These are phyloP conservation scores for Plectus sambesii DNA, from an alignment of 1,140 invertebrate genomes.

Conservation along the genomic window DNA sequence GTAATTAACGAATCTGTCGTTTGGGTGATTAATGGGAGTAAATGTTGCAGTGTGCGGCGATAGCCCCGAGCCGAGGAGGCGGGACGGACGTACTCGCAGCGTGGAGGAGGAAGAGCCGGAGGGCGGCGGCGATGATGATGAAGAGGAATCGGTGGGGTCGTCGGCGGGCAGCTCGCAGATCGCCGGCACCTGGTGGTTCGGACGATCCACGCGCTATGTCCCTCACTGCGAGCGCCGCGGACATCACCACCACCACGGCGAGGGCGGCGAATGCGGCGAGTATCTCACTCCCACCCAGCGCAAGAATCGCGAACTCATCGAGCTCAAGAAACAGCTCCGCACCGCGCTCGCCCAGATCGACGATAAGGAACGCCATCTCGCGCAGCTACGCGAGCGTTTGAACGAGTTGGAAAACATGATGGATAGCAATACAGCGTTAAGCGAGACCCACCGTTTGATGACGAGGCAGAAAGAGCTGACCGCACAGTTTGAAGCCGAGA, in stretches of 20 bases:
- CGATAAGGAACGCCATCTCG: constrained; percentile 36
- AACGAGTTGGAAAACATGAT: constrained; percentile 35
- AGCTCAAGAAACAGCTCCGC: constrained; percentile 27
- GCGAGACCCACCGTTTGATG: constrained; percentile 28
- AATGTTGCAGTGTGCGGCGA: no score
- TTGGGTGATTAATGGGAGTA: no score
- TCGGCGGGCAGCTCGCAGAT: constrained; percentile 36
- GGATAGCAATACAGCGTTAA: constrained; percentile 20
- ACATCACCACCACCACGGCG: constrained; percentile 6
- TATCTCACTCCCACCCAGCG: constrained; percentile 42
- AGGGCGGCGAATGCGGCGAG: constrained; percentile 23
- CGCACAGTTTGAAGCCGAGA: constrained; percentile 28
- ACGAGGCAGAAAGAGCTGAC: constrained; percentile 23
- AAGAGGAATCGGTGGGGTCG: constrained; percentile 23
- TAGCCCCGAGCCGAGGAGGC: no score
- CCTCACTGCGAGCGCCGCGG: constrained; percentile 32
- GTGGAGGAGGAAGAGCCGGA: constrained; percentile 8
- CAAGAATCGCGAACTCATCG: constrained; percentile 29
- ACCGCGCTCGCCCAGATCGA: constrained; percentile 13
- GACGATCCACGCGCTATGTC: constrained; percentile 40
- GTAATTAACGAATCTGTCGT: no score
- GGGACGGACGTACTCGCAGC: no score
- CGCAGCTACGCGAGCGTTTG: constrained; percentile 36
- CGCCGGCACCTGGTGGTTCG: constrained; percentile 44
- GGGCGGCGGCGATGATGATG: constrained; percentile 21